Base-by-base conservation (phyloP, 2,888 invertebrate species). In the Tupiocoris notatus region DNA sequence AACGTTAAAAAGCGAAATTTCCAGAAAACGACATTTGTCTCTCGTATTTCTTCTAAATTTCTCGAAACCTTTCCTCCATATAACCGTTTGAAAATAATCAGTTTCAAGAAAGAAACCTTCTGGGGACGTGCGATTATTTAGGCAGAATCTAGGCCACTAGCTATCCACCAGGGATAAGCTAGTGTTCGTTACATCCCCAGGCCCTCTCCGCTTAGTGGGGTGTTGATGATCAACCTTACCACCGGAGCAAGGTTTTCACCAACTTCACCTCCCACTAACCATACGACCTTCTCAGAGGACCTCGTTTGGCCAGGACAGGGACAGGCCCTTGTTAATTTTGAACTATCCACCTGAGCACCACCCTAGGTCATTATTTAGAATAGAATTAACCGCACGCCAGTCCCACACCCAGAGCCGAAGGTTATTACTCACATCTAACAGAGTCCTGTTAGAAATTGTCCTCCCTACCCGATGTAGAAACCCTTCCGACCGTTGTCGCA, bases 321-420 rank as follows among this genome's bases (percentile, higher is more conserved):
- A 39, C 39, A 39, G 39, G 21, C 68, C 68, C 68, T 68, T 68
- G 68, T 68, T 68, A 68, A 68, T 68, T 68, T 68, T 68, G 68
- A 68, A 68, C 58, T 58, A 68, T 68, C 23, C 57, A 58, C 68
- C 67, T 22, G 39, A 39, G 68, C 25, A 17, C n/a, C 17, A 21
- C 68, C 16, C 58, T n/a, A 22, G n/a, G 39, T 24, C 58, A 24
- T 68, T 58, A 68, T 68, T 68, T 68, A 68, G 68, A 68, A 21
- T 68, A 68, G 58, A 68, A 58, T 58, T 66, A 66, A 66, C 66
- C 39, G 54, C 66, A 56, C 66, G 64, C 64, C 64, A 64, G 24
- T 18, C 17, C 64, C 64, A 64, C 39, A 39, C 39, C 39, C 39
- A 7, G 39, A 39, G 39, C 39, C 12, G 12, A 39, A 12, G 39